Conservation (phyloP, 2,888 invertebrate genomes). For the Napeogenes sylphis region DNA sequence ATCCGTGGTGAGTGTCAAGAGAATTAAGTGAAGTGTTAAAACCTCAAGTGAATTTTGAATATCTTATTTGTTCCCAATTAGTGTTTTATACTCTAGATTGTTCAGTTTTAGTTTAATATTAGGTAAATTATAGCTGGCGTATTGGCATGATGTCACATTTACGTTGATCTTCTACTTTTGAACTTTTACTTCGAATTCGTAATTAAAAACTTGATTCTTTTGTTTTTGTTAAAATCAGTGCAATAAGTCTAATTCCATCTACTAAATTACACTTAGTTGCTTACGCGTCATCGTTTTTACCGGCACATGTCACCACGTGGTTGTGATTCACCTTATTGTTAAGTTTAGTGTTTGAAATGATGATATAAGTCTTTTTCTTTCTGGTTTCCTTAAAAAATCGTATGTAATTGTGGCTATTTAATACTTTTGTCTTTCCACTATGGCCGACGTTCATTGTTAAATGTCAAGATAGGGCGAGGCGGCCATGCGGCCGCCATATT, state of each 20-base stretch:
- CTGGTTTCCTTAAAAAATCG: constrained; percentile 11
- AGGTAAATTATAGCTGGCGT: constrained; percentile 15
- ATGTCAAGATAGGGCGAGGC: constrained; percentile 78
- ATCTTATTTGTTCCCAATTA: constrained; percentile 27
- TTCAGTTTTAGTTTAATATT: constrained; percentile 12
- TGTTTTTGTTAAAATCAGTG: constrained; percentile 27
- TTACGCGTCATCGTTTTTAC: constrained; percentile 71
- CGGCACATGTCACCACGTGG: constrained; percentile 75
- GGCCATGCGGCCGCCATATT: constrained; percentile 77
- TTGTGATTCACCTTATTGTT: constrained; percentile 50
- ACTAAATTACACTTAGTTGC: constrained; percentile 49
- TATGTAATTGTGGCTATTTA: constrained; percentile 5
- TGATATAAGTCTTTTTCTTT: constrained; percentile 9
- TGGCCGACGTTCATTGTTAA: constrained; percentile 73
- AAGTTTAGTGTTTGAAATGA: constrained; percentile 27
- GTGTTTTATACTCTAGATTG: constrained; percentile 6
- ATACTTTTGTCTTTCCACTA: constrained; percentile 38
- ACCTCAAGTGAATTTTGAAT: constrained; percentile 42
- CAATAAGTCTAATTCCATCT: constrained; percentile 36
- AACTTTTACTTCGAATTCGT: constrained; percentile 19
- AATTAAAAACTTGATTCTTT: constrained; percentile 21
- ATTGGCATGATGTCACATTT: constrained; percentile 14
- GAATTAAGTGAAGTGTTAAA: constrained; percentile 65
- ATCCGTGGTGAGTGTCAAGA: constrained; percentile 76
- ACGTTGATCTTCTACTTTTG: constrained; percentile 11